Evolutionary conservation across 2,888 invertebrate species (phyloP).

Genomic region (Drosophila eohydei): DNA sequence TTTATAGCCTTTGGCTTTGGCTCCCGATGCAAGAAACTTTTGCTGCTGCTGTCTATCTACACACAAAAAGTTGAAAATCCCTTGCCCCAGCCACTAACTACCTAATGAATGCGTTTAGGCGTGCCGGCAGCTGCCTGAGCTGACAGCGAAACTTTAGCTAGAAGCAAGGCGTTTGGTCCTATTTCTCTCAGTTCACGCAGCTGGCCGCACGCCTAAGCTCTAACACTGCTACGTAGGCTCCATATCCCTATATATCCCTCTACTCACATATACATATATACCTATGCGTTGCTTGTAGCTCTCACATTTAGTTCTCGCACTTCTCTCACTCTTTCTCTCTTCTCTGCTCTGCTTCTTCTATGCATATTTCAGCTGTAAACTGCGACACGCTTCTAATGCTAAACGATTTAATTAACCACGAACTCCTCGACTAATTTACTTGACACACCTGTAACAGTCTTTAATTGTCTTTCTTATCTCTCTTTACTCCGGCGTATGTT

Average conservation of each 20-base stretch:
- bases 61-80: slow-evolving; percentile 24
- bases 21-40: slow-evolving; percentile 52
- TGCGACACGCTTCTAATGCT: slow-evolving; percentile 54
- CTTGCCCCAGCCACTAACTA: slow-evolving; percentile 30
- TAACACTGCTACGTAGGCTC: neutral
- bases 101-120: slow-evolving; percentile 29
- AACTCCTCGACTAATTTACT: slow-evolving; percentile 17
- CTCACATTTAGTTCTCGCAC: slow-evolving; percentile 21
- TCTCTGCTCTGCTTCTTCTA: slow-evolving; percentile 48
- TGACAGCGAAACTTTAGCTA: neutral
- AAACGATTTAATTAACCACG: slow-evolving; percentile 23
- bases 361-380: slow-evolving; percentile 76
- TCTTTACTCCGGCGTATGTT: slow-evolving; percentile 26
- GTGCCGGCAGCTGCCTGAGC: slow-evolving; percentile 13
- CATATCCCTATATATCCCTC: neutral
- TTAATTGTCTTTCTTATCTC: slow-evolving; percentile 64
- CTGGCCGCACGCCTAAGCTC: neutral
- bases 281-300: slow-evolving; percentile 21
- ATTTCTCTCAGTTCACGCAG: neutral
- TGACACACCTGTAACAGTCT: slow-evolving; percentile 50
- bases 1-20: slow-evolving; percentile 59
- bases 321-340: slow-evolving; percentile 28
- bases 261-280: neutral
- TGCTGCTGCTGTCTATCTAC: slow-evolving; percentile 62
- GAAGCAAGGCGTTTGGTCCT: neutral